phyloP scores from a whole-genome alignment of 2,113 vertebrate species.

The Gorsachius goisagi region DNA sequence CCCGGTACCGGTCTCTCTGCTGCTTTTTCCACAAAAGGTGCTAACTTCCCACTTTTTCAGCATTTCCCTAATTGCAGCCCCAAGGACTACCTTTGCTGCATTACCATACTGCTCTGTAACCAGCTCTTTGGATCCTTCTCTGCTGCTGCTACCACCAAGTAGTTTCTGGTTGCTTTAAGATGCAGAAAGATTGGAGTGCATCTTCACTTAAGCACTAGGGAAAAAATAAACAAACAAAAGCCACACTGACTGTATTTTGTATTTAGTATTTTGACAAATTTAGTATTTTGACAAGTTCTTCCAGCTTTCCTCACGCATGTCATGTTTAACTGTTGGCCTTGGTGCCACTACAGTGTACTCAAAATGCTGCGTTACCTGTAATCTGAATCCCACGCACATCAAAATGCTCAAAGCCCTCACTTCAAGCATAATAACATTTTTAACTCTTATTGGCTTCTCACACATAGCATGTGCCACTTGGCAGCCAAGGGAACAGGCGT shows the following conservation, averaged over 20 bases:
- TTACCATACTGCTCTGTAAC: not conserved
- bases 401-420: not conserved
- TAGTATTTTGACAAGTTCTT: not conserved
- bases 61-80: not conserved
- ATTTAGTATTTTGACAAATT: not conserved
- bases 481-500: not conserved
- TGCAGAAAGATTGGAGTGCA: not conserved
- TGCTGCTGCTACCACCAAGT: fast-evolving
- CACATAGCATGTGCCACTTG: fast-evolving
- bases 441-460: fast-evolving
- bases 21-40: not conserved
- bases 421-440: not conserved
- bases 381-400: fast-evolving
- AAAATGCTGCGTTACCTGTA: not conserved
- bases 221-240: not conserved
- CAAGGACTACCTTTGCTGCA: fast-evolving
- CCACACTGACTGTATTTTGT: not conserved
- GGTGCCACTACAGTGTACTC: too few relatives aligned
- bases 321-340: not conserved
- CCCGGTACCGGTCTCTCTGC: fast-evolving
- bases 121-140: not conserved
- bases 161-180: not conserved
- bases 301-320: not conserved
- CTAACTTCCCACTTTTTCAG: fast-evolving
- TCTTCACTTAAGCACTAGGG: not conserved